Percentiles rank a stretch among this genome's conserved stretches.
Conservation (phyloP, 2,797 vertebrate species). For the Prionace glauca region DNA sequence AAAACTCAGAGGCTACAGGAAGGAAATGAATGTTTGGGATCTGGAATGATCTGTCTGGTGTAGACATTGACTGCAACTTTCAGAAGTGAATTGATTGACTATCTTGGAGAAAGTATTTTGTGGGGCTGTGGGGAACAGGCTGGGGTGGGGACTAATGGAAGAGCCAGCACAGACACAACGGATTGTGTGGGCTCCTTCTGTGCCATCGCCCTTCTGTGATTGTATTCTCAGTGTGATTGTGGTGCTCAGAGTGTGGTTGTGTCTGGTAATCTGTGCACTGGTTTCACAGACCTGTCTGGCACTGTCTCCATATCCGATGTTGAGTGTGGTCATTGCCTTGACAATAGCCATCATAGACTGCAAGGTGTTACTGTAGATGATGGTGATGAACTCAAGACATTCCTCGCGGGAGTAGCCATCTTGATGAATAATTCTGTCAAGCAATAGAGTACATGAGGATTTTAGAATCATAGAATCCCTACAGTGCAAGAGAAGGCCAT, state of each 20-base stretch:
- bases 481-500: no score
- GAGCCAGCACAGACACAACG: neutral
- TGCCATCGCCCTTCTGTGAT: no score
- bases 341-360: constrained; percentile 93
- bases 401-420: constrained; percentile 94
- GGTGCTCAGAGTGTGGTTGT: neutral
- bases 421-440: constrained; percentile 88
- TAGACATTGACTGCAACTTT: neutral
- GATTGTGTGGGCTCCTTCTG: neutral
- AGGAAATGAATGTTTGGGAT: no score
- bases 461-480: neutral
- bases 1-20: no score
- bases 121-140: neutral
- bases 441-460: neutral
- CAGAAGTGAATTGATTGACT: neutral
- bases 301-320: constrained; percentile 75
- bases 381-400: constrained; percentile 84
- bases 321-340: constrained; percentile 84
- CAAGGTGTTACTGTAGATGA: constrained; percentile 95
- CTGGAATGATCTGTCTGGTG: neutral
- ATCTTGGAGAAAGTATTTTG: neutral
- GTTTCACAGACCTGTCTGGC: constrained; percentile 69
- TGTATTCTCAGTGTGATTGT: neutral
- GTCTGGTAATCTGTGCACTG: neutral
- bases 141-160: neutral